A percentile compares a stretch with the other conserved stretches of the same genome.
These are phyloP conservation scores for Grapholita molesta DNA, from an alignment of 1,140 invertebrate genomes.

Conservation along the genomic window DNA sequence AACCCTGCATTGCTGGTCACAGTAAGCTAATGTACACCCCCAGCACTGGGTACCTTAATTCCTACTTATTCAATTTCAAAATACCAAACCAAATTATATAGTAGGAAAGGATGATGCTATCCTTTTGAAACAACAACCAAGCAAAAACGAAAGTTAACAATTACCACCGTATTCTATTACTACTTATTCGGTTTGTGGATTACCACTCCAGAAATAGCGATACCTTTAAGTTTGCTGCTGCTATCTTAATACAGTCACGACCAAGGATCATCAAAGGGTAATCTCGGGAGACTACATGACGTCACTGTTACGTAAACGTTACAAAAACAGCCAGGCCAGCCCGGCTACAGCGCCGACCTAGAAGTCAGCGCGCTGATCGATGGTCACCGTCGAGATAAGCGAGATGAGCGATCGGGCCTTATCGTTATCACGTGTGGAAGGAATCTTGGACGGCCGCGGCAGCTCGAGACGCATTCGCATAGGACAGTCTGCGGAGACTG, in stretches of 20 bases:
- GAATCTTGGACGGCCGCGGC: slow-evolving; percentile 55
- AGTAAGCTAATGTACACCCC: too few relatives aligned
- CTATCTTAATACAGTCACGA: background rate
- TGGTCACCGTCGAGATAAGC: slow-evolving; percentile 65
- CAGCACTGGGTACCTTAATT: too few relatives aligned
- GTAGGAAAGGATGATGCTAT: too few relatives aligned
- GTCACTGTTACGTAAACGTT: slow-evolving; percentile 23
- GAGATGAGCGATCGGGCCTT: slow-evolving; percentile 71
- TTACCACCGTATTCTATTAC: too few relatives aligned
- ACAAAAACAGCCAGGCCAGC: slow-evolving; percentile 16
- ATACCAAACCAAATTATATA: too few relatives aligned
- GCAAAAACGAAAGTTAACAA: too few relatives aligned
- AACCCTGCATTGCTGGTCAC: too few relatives aligned
- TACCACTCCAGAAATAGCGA: background rate
- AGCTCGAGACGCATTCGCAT: slow-evolving; percentile 61
- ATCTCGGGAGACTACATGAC: background rate
- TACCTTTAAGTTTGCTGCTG: background rate
- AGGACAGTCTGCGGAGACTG: slow-evolving; percentile 60
- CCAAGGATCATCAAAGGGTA: background rate
- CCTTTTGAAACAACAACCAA: too few relatives aligned
- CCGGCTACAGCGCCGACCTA: background rate
- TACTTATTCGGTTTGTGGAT: too few relatives aligned
- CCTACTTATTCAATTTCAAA: too few relatives aligned
- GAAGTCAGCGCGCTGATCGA: slow-evolving; percentile 47
- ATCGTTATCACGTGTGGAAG: slow-evolving; percentile 66